Conservation (phyloP, 2,797 vertebrate species). For the Scleropages formosus region DNA sequence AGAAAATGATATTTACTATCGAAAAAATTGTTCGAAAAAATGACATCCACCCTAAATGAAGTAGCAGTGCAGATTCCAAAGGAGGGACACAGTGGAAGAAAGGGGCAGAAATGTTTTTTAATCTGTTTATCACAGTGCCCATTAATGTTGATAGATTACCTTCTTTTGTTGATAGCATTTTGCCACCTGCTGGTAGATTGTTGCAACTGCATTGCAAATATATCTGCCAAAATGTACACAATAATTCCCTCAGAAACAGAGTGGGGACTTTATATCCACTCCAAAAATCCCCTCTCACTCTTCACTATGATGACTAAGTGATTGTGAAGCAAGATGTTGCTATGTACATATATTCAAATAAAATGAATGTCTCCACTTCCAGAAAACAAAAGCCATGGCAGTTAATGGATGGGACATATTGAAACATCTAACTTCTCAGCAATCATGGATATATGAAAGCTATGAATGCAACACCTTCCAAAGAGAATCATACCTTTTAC, state of each 20-base stretch:
- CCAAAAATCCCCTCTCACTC: too few relatives aligned
- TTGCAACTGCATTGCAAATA: conserved; percentile 43
- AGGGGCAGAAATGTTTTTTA: too few relatives aligned
- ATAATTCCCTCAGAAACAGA: background rate
- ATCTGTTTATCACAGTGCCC: conserved; percentile 26
- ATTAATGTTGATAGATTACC: conserved; percentile 39
- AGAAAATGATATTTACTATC: too few relatives aligned
- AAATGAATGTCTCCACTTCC: background rate
- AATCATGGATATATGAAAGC: background rate
- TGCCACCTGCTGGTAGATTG: conserved; percentile 68
- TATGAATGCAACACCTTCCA: background rate
- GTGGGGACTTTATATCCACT: too few relatives aligned
- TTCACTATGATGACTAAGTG: background rate
- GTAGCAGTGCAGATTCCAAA: too few relatives aligned
- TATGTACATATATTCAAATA: background rate
- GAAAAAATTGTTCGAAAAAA: too few relatives aligned
- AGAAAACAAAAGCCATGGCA: background rate
- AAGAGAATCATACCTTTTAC: background rate
- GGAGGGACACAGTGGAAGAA: too few relatives aligned
- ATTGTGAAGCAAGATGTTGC: background rate
- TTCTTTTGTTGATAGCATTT: conserved; percentile 61
- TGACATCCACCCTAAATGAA: too few relatives aligned
- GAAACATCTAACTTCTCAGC: background rate
- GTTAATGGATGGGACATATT: too few relatives aligned
- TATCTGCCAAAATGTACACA: background rate